Conservation (phyloP, 2,113 vertebrate genomes). For the Gymnorhina tibicen region DNA sequence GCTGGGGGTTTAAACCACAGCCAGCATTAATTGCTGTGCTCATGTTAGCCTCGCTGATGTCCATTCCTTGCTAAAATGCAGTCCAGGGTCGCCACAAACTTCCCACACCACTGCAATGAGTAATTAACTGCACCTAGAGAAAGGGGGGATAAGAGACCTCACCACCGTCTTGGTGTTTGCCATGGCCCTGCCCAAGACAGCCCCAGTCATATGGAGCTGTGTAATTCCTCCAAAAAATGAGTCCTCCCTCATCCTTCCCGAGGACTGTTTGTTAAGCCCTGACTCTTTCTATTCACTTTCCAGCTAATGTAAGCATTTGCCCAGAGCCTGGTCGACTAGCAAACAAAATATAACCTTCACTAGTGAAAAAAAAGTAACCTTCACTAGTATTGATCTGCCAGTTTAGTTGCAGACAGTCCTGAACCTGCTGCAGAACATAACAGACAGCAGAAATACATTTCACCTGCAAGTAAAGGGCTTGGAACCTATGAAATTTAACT, state of each 20-base stretch:
- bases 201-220: rapidly evolving
- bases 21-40: background rate
- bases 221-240: background rate
- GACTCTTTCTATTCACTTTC: background rate
- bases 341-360: background rate
- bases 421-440: background rate
- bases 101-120: background rate
- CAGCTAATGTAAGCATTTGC: background rate
- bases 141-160: background rate
- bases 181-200: background rate
- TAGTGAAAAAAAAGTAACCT: background rate
- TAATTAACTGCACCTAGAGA: background rate
- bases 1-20: background rate
- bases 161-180: background rate
- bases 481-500: background rate
- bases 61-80: background rate
- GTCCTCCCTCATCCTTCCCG: background rate
- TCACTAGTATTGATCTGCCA: background rate
- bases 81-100: background rate
- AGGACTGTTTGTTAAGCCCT: background rate
- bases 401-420: background rate
- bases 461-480: background rate
- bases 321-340: background rate
- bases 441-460: background rate
- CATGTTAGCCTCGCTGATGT: background rate